Evolutionary conservation across 2,888 invertebrate species (phyloP).

Genomic region (Halictus quadricinctus): DNA sequence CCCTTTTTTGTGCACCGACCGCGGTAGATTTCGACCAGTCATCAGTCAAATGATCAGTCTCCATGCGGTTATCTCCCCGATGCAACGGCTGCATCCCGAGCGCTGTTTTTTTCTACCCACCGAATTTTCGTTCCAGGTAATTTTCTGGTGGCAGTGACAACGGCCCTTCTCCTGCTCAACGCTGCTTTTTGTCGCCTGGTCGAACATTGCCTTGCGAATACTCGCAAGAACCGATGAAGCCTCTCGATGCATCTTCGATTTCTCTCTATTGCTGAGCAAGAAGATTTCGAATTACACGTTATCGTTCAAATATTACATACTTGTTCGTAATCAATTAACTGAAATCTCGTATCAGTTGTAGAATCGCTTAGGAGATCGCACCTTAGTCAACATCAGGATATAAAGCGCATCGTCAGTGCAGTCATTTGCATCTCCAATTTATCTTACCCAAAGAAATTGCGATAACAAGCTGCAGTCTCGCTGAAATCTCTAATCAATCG

Average conservation of each 20-base stretch:
- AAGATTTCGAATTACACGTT: neutral
- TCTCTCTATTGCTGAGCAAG: neutral
- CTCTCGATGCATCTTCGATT: neutral
- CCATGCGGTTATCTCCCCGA: conserved; percentile 13
- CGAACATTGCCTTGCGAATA: neutral
- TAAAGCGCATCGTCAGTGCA: too few relatives aligned
- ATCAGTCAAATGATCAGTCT: conserved; percentile 27
- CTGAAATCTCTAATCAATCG: too few relatives aligned
- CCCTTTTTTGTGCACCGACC: conserved; percentile 9
- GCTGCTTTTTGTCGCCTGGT: neutral
- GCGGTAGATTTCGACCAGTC: conserved; percentile 32
- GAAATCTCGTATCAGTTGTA: too few relatives aligned
- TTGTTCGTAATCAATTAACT: too few relatives aligned
- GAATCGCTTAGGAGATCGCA: too few relatives aligned
- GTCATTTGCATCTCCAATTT: neutral
- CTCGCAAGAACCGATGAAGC: neutral
- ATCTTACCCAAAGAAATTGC: neutral
- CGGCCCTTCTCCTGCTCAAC: neutral
- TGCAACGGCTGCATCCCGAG: neutral
- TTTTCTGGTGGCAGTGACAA: neutral
- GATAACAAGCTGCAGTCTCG: neutral
- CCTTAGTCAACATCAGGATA: too few relatives aligned
- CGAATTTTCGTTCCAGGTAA: neutral
- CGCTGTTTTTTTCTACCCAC: neutral
- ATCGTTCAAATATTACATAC: neutral